A percentile compares a stretch with the other conserved stretches of the same genome.
Evolutionary conservation across 2,113 vertebrate genomes (phyloP).

Genomic region (Chloropsis cyanopogon): DNA sequence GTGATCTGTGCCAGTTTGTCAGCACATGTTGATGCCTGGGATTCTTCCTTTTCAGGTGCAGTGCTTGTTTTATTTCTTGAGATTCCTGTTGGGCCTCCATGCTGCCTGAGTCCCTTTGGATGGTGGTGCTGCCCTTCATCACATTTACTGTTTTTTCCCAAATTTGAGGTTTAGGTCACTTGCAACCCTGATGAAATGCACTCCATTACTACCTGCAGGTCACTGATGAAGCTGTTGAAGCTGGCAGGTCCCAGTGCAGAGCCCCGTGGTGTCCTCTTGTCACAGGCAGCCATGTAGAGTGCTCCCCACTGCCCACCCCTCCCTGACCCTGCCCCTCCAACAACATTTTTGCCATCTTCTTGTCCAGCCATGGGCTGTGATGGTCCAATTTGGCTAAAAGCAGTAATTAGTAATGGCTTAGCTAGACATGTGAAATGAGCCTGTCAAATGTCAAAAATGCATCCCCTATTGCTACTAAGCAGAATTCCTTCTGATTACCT

Average conservation of each 20-base stretch:
- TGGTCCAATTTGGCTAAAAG: neutral
- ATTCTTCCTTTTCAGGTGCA: neutral
- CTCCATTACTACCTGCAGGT: neutral
- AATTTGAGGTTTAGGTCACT: neutral
- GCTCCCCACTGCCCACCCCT: neutral
- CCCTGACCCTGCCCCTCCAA: neutral
- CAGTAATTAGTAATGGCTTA: neutral
- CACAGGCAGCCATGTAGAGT: neutral
- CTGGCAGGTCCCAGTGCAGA: neutral
- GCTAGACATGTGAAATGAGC: neutral
- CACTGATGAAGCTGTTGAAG: neutral
- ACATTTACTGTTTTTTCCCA: neutral
- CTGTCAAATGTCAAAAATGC: neutral
- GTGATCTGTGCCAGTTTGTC: neutral
- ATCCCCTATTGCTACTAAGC: neutral
- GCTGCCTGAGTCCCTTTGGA: neutral
- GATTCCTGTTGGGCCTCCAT: neutral
- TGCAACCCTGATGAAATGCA: neutral
- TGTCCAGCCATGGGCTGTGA: neutral
- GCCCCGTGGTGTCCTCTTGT: no score
- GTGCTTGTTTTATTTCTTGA: neutral
- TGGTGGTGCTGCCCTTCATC: neutral
- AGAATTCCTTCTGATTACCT: neutral
- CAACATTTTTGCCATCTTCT: neutral
- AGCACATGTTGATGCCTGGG: neutral